These are phyloP conservation scores for Sthenelais limicola DNA, from an alignment of 2,888 invertebrate species.

Conservation along the genomic window DNA sequence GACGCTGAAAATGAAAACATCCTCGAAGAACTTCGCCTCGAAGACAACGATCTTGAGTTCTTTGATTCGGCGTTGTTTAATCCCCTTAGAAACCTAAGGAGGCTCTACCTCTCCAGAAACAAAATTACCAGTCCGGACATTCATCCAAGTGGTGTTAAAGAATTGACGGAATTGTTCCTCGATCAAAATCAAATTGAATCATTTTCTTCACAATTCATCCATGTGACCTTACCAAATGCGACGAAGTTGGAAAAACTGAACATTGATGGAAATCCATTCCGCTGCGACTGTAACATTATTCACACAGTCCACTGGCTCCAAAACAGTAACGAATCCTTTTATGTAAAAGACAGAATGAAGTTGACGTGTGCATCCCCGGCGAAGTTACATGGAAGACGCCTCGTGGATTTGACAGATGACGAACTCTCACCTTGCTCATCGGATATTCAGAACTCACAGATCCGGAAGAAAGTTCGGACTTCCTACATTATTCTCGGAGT, in stretches of 20 bases:
- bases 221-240: background rate
- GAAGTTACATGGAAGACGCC: too few relatives aligned
- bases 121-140: constrained; percentile 12
- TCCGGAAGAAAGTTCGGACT: constrained; percentile 7
- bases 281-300: constrained; percentile 16
- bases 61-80: constrained; percentile 4
- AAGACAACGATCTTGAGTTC: constrained; percentile 17
- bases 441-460: too few relatives aligned
- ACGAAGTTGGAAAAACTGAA: background rate
- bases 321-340: background rate
- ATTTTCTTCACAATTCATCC: background rate
- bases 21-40: constrained; percentile 12
- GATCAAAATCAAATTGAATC: constrained; percentile 14
- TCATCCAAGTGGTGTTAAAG: background rate
- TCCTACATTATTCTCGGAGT: constrained; percentile 28
- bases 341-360: background rate
- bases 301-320: background rate
- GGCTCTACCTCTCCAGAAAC: constrained; percentile 21
- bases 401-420: background rate
- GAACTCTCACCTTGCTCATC: too few relatives aligned
- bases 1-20: background rate
- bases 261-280: constrained; percentile 4
- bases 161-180: background rate
- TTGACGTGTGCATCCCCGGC: constrained; percentile 6
- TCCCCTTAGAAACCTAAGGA: background rate